phyloP scores from a whole-genome alignment of 2,797 vertebrate genomes.

The Antrozous pallidus region DNA sequence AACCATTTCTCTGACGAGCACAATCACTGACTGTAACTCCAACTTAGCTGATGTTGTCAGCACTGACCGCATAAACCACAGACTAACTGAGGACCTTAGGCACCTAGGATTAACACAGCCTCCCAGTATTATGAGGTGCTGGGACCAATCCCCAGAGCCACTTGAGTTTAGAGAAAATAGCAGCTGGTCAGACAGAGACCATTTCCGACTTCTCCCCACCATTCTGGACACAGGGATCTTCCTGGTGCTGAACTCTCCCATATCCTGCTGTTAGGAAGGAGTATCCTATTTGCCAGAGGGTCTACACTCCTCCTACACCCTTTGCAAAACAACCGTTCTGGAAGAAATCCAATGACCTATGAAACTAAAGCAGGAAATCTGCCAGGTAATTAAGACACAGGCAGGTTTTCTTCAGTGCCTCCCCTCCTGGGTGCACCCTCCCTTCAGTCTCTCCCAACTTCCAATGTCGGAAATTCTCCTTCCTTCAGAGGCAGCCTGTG shows the following conservation, averaged over 20 bases:
- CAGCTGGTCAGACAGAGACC: slow-evolving; percentile 56
- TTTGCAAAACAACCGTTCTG: slow-evolving; percentile 63
- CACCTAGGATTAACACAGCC: slow-evolving; percentile 42
- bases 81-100: slow-evolving; percentile 55
- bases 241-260: slow-evolving; percentile 31
- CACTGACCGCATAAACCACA: slow-evolving; percentile 60
- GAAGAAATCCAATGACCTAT: slow-evolving; percentile 53
- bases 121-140: slow-evolving; percentile 50
- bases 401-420: slow-evolving; percentile 48
- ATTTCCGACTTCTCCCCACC: slow-evolving; percentile 37
- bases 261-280: slow-evolving; percentile 53
- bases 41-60: slow-evolving; percentile 56
- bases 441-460: slow-evolving; percentile 29
- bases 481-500: slow-evolving; percentile 10
- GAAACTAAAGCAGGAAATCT: slow-evolving; percentile 37
- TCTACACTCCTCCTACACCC: neutral
- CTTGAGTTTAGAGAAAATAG: slow-evolving; percentile 54
- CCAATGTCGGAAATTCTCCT: slow-evolving; percentile 59
- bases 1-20: slow-evolving; percentile 62
- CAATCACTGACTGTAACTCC: slow-evolving; percentile 62
- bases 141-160: slow-evolving; percentile 52
- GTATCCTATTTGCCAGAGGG: neutral
- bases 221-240: slow-evolving; percentile 48
- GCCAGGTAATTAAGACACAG: slow-evolving; percentile 60
- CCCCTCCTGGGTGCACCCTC: neutral